A percentile compares a stretch with the other conserved stretches of the same genome.
Conservation (phyloP, 1,140 invertebrate genomes). For the Hycleus phaleratus region DNA sequence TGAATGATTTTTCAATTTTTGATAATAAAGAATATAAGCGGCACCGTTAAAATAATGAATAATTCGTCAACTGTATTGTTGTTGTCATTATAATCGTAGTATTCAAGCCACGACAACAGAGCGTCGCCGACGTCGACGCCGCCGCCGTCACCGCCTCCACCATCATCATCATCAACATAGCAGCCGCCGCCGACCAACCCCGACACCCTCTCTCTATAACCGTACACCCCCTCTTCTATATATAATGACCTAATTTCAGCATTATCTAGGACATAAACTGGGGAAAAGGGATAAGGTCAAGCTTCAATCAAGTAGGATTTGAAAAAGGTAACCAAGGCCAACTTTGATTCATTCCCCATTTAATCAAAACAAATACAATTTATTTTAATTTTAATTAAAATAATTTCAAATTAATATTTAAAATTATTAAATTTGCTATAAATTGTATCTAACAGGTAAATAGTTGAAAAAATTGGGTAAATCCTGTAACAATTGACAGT, state of each 20-base stretch:
- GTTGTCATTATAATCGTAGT: background rate
- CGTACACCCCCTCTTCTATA: background rate
- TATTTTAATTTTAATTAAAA: too few relatives aligned
- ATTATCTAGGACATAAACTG: background rate
- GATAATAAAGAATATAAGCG: background rate
- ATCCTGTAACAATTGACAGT: too few relatives aligned
- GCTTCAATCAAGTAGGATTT: background rate
- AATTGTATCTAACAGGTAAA: too few relatives aligned
- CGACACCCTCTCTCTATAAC: too few relatives aligned
- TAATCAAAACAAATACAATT: too few relatives aligned
- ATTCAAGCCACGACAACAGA: background rate
- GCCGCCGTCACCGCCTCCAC: background rate
- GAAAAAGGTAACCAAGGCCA: slow-evolving; percentile 6
- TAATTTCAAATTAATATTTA: too few relatives aligned
- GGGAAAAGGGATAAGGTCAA: slow-evolving; percentile 14
- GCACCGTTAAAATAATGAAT: background rate
- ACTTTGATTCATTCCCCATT: background rate
- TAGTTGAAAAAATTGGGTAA: too few relatives aligned
- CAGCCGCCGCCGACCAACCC: too few relatives aligned
- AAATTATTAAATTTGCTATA: too few relatives aligned
- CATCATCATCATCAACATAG: too few relatives aligned
- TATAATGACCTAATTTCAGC: slow-evolving; percentile 15
- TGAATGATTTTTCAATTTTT: too few relatives aligned
- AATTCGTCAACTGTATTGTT: background rate
- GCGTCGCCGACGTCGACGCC: background rate